Percentiles rank a stretch among this genome's conserved stretches.
Evolutionary conservation across 1,140 invertebrate species (phyloP).

Genomic region (Drosophila albomicans): DNA sequence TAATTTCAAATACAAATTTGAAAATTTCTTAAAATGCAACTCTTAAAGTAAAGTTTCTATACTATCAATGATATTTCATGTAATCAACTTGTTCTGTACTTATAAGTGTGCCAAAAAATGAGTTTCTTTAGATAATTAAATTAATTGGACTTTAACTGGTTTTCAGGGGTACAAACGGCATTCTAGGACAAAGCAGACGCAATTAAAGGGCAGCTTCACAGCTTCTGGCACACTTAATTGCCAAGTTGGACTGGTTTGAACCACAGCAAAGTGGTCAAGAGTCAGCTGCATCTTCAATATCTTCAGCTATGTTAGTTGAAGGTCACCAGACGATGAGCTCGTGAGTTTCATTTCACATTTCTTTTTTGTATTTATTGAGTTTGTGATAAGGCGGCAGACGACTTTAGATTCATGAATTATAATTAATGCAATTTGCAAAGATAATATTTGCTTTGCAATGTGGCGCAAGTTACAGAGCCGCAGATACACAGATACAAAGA

Average conservation of each 20-base stretch:
- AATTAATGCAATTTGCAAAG: slow-evolving; percentile 28
- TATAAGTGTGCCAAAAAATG: too few species aligned
- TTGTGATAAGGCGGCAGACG: not conserved
- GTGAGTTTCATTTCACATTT: slow-evolving; percentile 24
- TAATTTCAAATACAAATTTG: too few species aligned
- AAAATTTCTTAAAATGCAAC: too few species aligned
- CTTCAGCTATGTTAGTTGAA: slow-evolving; percentile 9
- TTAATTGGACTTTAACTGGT: too few species aligned
- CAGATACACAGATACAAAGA: slow-evolving; percentile 22
- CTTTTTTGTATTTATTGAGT: slow-evolving; percentile 7
- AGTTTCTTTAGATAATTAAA: too few species aligned
- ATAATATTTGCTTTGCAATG: slow-evolving; percentile 20
- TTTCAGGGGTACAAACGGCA: too few species aligned
- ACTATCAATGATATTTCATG: too few species aligned
- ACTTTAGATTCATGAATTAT: slow-evolving; percentile 14
- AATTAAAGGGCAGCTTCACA: too few species aligned
- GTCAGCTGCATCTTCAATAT: not conserved
- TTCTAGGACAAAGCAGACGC: too few species aligned
- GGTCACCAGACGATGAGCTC: slow-evolving; percentile 13
- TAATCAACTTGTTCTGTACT: too few species aligned
- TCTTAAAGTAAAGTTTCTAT: too few species aligned
- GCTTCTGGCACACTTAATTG: too few species aligned
- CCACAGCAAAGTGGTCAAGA: not conserved
- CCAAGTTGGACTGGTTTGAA: not conserved
- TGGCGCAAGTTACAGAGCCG: not conserved